These are phyloP conservation scores for Ammospiza maritima DNA, from an alignment of 2,797 vertebrate genomes.

Conservation along the genomic window DNA sequence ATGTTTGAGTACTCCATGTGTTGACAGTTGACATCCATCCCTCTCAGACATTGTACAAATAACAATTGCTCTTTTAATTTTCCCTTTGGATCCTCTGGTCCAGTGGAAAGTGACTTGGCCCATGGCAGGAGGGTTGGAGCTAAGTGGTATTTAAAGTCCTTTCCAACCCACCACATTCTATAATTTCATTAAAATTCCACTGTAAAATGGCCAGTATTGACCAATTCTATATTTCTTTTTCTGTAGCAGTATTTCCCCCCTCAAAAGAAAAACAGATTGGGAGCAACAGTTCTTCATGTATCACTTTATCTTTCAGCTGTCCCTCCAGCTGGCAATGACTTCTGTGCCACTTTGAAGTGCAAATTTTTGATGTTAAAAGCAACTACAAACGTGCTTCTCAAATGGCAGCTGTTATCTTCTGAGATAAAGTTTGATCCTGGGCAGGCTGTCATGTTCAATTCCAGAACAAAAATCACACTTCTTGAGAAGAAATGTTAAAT, in stretches of 20 bases:
- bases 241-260: neutral
- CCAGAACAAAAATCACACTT: neutral
- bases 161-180: neutral
- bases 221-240: neutral
- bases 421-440: conserved; percentile 5
- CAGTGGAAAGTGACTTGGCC: neutral
- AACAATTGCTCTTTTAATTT: neutral
- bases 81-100: neutral
- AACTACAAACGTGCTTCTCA: neutral
- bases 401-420: neutral
- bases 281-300: neutral
- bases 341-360: neutral
- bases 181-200: neutral
- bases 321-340: conserved; percentile 2
- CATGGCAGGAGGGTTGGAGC: neutral
- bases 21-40: neutral
- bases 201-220: neutral
- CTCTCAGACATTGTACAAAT: neutral
- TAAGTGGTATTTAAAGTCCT: neutral
- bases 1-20: neutral
- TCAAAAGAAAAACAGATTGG: neutral
- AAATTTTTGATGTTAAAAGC: conserved; percentile 19
- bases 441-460: neutral
- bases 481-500: neutral
- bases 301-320: conserved; percentile 15